These are phyloP conservation scores for Heterocephalus glaber DNA, from an alignment of 2,113 vertebrate species.

Conservation along the genomic window DNA sequence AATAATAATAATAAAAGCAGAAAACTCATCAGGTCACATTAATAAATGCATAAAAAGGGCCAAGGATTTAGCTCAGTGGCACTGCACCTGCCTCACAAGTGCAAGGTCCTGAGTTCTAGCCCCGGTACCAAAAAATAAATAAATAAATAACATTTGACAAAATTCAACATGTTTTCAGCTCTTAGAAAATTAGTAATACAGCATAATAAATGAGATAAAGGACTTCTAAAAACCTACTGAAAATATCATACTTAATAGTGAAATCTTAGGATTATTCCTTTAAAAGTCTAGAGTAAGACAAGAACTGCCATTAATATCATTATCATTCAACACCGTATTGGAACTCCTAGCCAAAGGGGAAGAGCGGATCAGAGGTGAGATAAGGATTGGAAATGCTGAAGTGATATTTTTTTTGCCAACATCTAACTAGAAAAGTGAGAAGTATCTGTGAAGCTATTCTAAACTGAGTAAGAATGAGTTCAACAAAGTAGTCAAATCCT, in stretches of 20 bases:
- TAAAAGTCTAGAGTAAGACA: background rate
- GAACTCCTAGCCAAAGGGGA: background rate
- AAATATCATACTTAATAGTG: background rate
- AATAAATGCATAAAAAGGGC: background rate
- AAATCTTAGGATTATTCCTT: background rate
- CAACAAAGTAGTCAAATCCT: background rate
- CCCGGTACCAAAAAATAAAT: too few species aligned
- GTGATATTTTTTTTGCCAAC: background rate
- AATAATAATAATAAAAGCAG: background rate
- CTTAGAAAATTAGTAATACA: conserved; percentile 14
- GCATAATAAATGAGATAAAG: background rate
- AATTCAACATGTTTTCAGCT: background rate
- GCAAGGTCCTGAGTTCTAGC: too few species aligned
- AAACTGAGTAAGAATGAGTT: background rate
- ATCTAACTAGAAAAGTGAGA: background rate
- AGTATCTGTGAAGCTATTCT: background rate
- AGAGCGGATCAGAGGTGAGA: background rate
- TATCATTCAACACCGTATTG: background rate
- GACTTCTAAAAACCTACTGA: background rate
- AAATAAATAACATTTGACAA: background rate
- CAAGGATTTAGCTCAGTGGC: too few species aligned
- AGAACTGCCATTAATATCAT: background rate
- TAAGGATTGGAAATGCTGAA: background rate
- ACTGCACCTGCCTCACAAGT: too few species aligned
- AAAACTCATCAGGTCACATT: background rate